Evolutionary conservation across 1,140 invertebrate genomes (phyloP), one percentile per base, ranked within the genome.

Genomic region (Drosophila pachea): DNA sequence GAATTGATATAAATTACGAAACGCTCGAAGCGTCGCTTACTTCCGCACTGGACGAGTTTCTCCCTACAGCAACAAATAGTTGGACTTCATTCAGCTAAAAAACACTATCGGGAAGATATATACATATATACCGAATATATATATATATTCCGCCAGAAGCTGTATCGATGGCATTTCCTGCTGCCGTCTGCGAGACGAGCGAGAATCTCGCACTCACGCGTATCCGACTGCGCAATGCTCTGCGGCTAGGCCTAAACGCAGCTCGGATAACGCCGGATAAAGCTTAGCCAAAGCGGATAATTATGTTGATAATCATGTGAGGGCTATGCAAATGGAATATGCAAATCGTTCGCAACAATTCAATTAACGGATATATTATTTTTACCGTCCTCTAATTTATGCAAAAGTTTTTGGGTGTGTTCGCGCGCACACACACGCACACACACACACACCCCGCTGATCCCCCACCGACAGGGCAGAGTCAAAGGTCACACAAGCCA

Each of bases 351-450:
- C n/a, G 54, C 36, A 58, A 38, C 35, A 58, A 52, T 67, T 67
- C 64, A 67, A 67, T 67, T 67, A 61, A 48, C 64, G 31, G 56
- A 66, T 59, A 48, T 53, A 61, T 61, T 67, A 67, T 61, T 61
- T 42, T 49, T 47, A 45, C n/a, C 14, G 33, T 14, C 12, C 33
- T 16, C 22, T 61, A 67, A 61, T 67, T 67, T 67, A 67, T 61
- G 56, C 35, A 14, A 61, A 45, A 31, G 22, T 22, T 22, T 53
- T 36, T 16, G 32, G 14, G 14, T 12, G 14, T 36, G 14, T 0
- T 35, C 12, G 7, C 4, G 4, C 4, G 4, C 31, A 22, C 12
- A 11, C 7, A 7, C 1, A 33, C 11, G 38, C 40, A 12, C 12
- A 6, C 31, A 3, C 2, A 14, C 38, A 5, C 32, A 22, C 29